These are phyloP conservation scores for Aeoliscus strigatus DNA, from an alignment of 2,797 vertebrate species.

Conservation along the genomic window DNA sequence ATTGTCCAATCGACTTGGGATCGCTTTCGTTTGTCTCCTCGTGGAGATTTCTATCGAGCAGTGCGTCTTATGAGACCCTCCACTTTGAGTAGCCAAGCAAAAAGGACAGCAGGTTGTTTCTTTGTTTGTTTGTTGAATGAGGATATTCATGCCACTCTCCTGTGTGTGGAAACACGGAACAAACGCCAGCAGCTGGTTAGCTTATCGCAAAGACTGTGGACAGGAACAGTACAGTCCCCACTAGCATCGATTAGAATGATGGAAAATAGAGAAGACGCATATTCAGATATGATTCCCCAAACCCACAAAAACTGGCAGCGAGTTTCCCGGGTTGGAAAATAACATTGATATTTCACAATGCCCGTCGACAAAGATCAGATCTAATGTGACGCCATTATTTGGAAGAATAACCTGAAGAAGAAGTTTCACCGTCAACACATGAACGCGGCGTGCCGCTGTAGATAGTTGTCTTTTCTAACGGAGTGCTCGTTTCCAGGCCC, in stretches of 20 bases:
- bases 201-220: not conserved
- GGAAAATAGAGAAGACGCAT: constrained; percentile 49
- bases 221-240: constrained; percentile 2
- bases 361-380: constrained; percentile 67
- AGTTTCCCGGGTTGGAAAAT: constrained; percentile 57
- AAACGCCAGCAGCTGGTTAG: not conserved
- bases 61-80: not conserved
- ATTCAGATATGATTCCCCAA: constrained; percentile 44
- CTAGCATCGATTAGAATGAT: constrained; percentile 19
- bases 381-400: constrained; percentile 61
- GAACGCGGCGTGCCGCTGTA: constrained; percentile 60
- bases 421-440: constrained; percentile 63
- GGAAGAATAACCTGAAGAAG: constrained; percentile 57
- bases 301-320: constrained; percentile 62
- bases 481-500: constrained; percentile 58
- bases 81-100: not conserved
- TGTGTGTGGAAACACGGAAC: not conserved
- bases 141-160: not conserved
- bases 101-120: not conserved
- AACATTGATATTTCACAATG: constrained; percentile 76
- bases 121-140: not conserved
- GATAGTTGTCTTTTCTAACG: constrained; percentile 22
- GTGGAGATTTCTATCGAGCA: constrained; percentile 5
- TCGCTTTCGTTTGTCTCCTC: constrained; percentile 2
- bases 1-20: constrained; percentile 46